phyloP scores from a whole-genome alignment of 2,888 invertebrate genomes.

The Trissoscelio sp. region DNA sequence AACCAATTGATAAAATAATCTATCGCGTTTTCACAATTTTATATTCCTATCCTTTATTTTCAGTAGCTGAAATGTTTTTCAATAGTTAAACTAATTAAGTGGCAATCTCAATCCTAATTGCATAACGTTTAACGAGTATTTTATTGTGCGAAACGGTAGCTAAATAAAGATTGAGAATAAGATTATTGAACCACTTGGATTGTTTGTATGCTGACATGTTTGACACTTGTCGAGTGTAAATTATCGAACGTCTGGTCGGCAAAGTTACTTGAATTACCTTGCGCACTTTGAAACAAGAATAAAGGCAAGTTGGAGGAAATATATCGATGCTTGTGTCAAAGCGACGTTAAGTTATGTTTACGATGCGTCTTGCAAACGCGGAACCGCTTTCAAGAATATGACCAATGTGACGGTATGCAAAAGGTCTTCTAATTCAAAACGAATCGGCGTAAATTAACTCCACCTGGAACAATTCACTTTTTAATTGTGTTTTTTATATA shows the following conservation, averaged over 20 bases:
- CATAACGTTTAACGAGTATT: slow-evolving; percentile 14
- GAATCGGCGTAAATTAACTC: slow-evolving; percentile 34
- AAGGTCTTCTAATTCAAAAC: slow-evolving; percentile 43
- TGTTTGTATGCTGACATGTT: slow-evolving; percentile 60
- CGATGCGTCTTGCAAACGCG: slow-evolving; percentile 48
- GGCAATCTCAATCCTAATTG: not conserved
- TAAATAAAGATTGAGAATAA: slow-evolving; percentile 43
- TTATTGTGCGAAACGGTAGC: slow-evolving; percentile 4
- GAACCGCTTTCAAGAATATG: slow-evolving; percentile 41
- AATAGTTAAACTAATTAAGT: not conserved
- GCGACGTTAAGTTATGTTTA: slow-evolving; percentile 51
- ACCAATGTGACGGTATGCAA: slow-evolving; percentile 29
- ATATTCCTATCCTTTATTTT: not conserved
- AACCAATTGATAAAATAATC: slow-evolving; percentile 1
- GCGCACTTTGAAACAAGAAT: slow-evolving; percentile 63
- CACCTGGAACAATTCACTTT: slow-evolving; percentile 9
- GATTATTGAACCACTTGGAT: slow-evolving; percentile 25
- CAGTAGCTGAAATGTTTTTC: not conserved
- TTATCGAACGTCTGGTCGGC: slow-evolving; percentile 56
- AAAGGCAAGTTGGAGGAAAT: slow-evolving; percentile 45
- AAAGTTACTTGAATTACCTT: slow-evolving; percentile 44
- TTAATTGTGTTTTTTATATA: too few relatives aligned
- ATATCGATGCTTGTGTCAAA: slow-evolving; percentile 59
- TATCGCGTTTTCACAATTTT: not conserved
- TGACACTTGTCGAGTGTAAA: slow-evolving; percentile 64